These are phyloP conservation scores for Salmo trutta DNA, from an alignment of 2,797 vertebrate species.

Conservation along the genomic window DNA sequence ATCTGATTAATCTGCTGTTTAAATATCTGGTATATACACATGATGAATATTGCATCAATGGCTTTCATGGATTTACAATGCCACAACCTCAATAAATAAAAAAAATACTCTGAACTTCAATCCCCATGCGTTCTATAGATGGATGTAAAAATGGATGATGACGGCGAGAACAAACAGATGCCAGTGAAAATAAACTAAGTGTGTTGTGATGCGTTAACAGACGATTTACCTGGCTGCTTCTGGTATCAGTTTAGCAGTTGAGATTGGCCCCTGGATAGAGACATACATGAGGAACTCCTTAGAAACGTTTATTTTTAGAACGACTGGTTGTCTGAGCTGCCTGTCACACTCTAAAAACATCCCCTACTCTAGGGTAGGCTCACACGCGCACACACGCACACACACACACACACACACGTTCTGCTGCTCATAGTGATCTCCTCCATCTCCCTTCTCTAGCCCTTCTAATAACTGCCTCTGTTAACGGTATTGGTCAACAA, in stretches of 20 bases:
- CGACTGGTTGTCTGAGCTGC: not conserved
- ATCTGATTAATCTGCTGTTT: conserved; percentile 48
- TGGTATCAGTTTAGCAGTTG: not conserved
- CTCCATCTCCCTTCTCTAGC: too few relatives aligned
- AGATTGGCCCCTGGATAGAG: not conserved
- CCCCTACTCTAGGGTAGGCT: not conserved
- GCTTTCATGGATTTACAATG: too few relatives aligned
- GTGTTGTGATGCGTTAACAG: not conserved
- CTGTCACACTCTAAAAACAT: not conserved
- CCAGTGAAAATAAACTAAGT: not conserved
- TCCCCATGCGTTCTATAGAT: not conserved
- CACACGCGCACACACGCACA: too few relatives aligned
- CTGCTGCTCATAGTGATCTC: too few relatives aligned
- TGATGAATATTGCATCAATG: too few relatives aligned
- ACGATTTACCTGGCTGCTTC: not conserved
- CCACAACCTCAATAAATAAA: not conserved
- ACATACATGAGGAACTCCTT: not conserved
- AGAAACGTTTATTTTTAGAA: not conserved
- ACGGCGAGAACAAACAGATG: not conserved
- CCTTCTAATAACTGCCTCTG: too few relatives aligned
- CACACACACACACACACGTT: too few relatives aligned
- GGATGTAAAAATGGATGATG: not conserved
- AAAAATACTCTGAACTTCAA: not conserved
- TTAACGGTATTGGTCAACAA: too few relatives aligned
- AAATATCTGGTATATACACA: conserved; percentile 23